Evolutionary conservation across 1,140 invertebrate species (phyloP).

Genomic region (Scaptomyza hsui): DNA sequence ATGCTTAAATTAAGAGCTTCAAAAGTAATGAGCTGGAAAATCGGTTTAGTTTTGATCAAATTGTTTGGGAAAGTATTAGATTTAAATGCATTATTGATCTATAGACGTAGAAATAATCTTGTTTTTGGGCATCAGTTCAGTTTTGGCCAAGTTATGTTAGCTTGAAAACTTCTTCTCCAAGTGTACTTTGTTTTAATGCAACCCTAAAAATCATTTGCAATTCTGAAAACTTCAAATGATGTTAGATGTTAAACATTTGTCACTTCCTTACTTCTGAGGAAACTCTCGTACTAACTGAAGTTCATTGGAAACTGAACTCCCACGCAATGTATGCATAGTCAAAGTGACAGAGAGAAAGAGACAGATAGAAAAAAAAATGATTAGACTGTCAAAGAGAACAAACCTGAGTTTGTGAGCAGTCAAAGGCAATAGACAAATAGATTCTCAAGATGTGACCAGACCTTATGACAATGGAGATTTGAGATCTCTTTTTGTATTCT

Average conservation of each 20-base stretch:
- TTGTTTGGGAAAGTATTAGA: too few relatives aligned
- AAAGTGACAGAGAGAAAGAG: not conserved
- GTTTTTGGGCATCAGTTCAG: too few relatives aligned
- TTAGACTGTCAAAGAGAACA: constrained; percentile 29
- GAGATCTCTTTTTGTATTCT: constrained; percentile 50
- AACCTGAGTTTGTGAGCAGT: constrained; percentile 11
- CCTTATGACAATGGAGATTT: constrained; percentile 60
- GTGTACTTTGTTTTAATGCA: too few relatives aligned
- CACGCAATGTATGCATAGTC: constrained; percentile 56
- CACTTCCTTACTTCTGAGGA: constrained; percentile 60
- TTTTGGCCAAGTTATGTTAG: too few relatives aligned
- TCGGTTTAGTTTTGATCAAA: too few relatives aligned
- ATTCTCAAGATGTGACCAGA: constrained; percentile 61
- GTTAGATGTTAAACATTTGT: constrained; percentile 55
- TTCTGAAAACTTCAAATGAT: constrained; percentile 21
- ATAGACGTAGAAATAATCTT: too few relatives aligned
- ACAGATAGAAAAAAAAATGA: constrained; percentile 54
- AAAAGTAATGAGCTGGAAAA: too few relatives aligned
- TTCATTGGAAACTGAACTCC: constrained; percentile 47
- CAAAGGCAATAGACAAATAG: constrained; percentile 74
- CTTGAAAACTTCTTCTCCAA: too few relatives aligned
- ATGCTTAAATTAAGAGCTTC: too few relatives aligned
- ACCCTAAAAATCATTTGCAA: constrained; percentile 5
- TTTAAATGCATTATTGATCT: too few relatives aligned
- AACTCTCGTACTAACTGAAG: constrained; percentile 27